Evolutionary conservation across 2,113 vertebrate species (phyloP).

Genomic region (Glaucidium brasilianum): DNA sequence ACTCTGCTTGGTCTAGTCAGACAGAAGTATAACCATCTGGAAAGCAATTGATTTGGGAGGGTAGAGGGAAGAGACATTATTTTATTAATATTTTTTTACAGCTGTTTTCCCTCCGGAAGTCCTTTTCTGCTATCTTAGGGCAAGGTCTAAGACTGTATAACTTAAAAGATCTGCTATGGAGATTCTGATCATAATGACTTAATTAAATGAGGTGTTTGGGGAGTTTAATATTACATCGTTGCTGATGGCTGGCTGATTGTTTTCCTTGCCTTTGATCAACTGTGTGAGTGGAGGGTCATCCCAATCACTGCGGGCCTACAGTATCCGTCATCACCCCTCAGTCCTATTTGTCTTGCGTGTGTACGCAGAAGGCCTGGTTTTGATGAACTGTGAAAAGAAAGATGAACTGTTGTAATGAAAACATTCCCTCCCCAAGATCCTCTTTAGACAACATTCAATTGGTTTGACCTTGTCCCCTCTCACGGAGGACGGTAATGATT

Average conservation of each 20-base stretch:
- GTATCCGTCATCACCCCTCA: slow-evolving; percentile 45
- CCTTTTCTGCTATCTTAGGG: slow-evolving; percentile 29
- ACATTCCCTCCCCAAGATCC: slow-evolving; percentile 63
- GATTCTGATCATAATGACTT: slow-evolving; percentile 49
- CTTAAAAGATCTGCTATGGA: slow-evolving; percentile 53
- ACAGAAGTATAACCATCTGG: background rate
- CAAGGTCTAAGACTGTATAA: slow-evolving; percentile 20
- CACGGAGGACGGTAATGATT: slow-evolving; percentile 48
- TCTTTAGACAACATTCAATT: slow-evolving; percentile 62
- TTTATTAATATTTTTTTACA: background rate
- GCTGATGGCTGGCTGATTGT: slow-evolving; percentile 55
- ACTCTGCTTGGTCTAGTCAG: background rate
- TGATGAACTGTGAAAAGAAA: slow-evolving; percentile 73
- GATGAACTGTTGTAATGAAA: slow-evolving; percentile 71
- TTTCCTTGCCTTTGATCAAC: slow-evolving; percentile 70
- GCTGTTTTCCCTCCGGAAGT: background rate
- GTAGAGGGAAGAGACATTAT: background rate
- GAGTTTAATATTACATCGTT: slow-evolving; percentile 51
- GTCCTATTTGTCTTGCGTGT: slow-evolving; percentile 55
- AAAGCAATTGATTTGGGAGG: background rate
- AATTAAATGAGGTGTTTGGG: slow-evolving; percentile 66
- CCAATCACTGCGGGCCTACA: slow-evolving; percentile 19
- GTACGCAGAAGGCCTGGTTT: slow-evolving; percentile 53
- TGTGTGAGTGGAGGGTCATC: slow-evolving; percentile 60
- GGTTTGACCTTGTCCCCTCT: slow-evolving; percentile 59